phyloP scores from a whole-genome alignment of 2,797 vertebrate species.

The Aphelocoma californica region DNA sequence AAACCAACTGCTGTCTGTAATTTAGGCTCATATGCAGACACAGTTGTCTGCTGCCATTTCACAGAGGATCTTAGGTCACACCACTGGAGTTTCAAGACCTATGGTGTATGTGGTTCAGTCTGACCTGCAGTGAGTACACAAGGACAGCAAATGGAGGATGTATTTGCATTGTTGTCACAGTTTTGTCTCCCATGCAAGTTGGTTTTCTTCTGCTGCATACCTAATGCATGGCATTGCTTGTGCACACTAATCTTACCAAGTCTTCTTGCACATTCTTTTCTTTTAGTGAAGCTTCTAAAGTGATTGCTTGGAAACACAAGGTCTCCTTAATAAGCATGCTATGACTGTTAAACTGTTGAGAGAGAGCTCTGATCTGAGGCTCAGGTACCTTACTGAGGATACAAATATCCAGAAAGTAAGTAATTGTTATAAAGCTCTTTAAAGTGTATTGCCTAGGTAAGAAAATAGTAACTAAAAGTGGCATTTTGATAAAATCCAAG shows the following conservation, averaged over 20 bases:
- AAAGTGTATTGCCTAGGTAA: conserved; percentile 2
- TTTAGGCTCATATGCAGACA: not conserved
- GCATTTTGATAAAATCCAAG: not conserved
- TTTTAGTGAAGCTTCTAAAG: conserved; percentile 72
- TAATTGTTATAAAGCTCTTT: conserved; percentile 58
- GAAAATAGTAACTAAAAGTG: not conserved
- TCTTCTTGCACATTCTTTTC: conserved; percentile 74
- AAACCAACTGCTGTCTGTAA: not conserved
- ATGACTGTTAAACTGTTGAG: conserved; percentile 70
- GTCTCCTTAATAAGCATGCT: conserved; percentile 74
- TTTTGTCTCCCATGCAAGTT: conserved; percentile 36
- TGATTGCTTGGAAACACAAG: conserved; percentile 72
- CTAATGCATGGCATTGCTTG: conserved; percentile 66
- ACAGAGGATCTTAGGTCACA: not conserved
- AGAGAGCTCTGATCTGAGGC: conserved; percentile 56
- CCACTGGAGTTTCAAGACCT: not conserved
- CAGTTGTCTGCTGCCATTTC: not conserved
- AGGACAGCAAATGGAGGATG: not conserved
- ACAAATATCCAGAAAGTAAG: conserved; percentile 74
- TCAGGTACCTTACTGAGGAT: conserved; percentile 70
- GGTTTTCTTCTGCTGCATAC: conserved; percentile 48
- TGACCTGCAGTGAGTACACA: not conserved
- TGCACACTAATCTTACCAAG: conserved; percentile 69
- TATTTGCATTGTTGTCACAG: not conserved
- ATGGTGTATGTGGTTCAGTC: not conserved